Conservation (phyloP, 2,113 vertebrate genomes). For the Henicopernis longicauda region DNA sequence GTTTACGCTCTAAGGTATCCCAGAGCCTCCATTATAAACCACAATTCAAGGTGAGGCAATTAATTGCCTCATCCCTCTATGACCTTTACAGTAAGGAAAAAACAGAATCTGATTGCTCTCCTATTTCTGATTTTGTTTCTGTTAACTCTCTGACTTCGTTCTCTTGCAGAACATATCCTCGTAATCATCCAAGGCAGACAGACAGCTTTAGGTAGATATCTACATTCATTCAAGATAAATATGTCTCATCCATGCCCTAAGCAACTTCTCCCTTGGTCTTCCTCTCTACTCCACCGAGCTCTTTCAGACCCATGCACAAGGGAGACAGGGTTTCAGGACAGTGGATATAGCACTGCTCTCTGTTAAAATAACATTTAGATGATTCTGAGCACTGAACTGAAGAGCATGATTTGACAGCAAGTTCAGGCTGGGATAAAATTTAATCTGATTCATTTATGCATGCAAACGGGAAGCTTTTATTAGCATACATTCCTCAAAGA, state of each 20-base stretch:
- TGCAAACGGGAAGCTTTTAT: conserved; percentile 23
- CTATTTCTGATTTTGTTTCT: not conserved
- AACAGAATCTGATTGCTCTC: not conserved
- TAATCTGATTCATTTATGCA: conserved; percentile 26
- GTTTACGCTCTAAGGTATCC: not conserved
- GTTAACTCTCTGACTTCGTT: not conserved
- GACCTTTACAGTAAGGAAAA: not conserved
- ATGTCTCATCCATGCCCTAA: not conserved
- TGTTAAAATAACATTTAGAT: not conserved
- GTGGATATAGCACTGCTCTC: not conserved
- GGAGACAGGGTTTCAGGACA: not conserved
- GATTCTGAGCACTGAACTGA: not conserved
- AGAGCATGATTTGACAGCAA: not conserved
- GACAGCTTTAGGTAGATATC: not conserved
- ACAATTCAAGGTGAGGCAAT: not conserved
- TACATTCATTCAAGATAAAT: not conserved
- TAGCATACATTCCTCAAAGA: conserved; percentile 8
- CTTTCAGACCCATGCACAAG: not conserved
- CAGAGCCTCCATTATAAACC: not conserved
- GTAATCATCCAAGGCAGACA: not conserved
- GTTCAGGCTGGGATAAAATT: conserved; percentile 39
- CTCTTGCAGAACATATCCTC: not conserved
- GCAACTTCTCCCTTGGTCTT: not conserved
- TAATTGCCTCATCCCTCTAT: not conserved
- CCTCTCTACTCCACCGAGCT: accelerated